Evolutionary conservation across 2,113 vertebrate species (phyloP).

Genomic region (Sprattus sprattus): DNA sequence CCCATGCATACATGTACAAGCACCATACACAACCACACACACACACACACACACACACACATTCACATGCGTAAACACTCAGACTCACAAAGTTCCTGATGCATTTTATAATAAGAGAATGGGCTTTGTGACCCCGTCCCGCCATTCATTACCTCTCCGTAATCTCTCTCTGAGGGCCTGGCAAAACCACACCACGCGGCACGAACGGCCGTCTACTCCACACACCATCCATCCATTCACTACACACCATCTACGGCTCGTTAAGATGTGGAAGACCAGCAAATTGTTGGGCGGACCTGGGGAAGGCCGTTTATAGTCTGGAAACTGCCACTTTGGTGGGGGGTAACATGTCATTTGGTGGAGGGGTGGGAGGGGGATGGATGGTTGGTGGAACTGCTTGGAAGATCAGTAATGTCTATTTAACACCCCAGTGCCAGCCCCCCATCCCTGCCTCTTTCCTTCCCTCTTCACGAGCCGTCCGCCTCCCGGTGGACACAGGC

Average conservation of each 20-base stretch:
- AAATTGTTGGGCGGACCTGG: conserved; percentile 49
- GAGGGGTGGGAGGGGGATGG: conserved; percentile 38
- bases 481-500: conserved; percentile 33
- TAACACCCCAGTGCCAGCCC: conserved; percentile 56
- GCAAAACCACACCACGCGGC: background rate
- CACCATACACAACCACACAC: background rate
- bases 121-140: background rate
- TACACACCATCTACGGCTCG: background rate
- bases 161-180: background rate
- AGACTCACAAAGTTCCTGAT: background rate
- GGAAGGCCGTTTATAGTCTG: conserved; percentile 29
- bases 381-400: conserved; percentile 55
- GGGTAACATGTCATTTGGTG: background rate
- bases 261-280: conserved; percentile 53
- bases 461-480: background rate
- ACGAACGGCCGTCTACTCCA: background rate
- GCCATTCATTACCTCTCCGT: background rate
- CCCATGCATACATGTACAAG: background rate
- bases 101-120: background rate
- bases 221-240: background rate
- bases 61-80: too few species aligned
- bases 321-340: background rate
- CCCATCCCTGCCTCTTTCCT: background rate
- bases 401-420: conserved; percentile 65
- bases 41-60: background rate